A percentile compares a stretch with the other conserved stretches of the same genome.
phyloP scores from a whole-genome alignment of 2,797 vertebrate genomes.

The Peromyscus aztecus region DNA sequence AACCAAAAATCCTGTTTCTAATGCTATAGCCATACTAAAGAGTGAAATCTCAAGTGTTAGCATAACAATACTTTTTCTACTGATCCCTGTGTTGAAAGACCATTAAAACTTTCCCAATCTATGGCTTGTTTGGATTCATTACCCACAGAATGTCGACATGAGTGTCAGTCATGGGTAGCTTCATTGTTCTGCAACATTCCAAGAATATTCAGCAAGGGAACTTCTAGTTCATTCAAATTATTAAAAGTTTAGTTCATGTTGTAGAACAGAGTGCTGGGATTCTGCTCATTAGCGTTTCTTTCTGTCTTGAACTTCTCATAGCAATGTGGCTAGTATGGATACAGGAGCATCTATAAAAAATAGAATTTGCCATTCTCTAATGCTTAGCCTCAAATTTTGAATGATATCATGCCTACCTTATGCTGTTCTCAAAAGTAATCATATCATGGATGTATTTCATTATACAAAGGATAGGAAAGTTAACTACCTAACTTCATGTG shows the following conservation, averaged over 20 bases:
- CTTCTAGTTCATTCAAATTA: accelerated
- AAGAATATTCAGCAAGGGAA: neutral
- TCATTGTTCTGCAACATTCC: neutral
- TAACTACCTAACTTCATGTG: no score
- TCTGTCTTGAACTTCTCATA: neutral
- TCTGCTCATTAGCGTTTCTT: neutral
- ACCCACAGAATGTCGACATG: neutral
- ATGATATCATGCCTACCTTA: no score
- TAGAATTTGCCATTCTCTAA: no score
- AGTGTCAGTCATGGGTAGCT: neutral
- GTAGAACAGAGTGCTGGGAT: neutral
- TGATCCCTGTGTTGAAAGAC: neutral
- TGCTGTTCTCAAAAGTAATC: no score
- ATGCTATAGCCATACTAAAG: neutral
- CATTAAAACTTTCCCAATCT: neutral
- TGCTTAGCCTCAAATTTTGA: no score
- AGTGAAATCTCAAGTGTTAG: neutral
- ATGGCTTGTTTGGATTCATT: neutral
- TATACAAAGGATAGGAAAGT: no score
- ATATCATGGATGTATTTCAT: no score
- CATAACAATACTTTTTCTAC: neutral
- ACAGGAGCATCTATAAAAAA: neutral
- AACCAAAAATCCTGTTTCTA: neutral
- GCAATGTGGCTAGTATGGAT: neutral
- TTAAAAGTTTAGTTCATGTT: neutral